phyloP scores from a whole-genome alignment of 92 coral and sea anemone genomes.

The Metridium senile region DNA sequence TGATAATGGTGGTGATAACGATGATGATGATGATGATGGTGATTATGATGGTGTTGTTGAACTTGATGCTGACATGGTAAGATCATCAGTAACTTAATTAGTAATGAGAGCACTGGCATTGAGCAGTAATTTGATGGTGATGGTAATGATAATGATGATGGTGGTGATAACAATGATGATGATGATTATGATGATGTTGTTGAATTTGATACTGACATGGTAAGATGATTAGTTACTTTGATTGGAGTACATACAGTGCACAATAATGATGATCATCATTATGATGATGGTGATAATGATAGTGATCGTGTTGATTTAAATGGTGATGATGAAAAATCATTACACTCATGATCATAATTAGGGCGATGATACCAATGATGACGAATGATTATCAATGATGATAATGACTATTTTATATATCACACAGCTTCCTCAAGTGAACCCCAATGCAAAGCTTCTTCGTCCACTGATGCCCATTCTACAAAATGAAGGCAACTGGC shows the following conservation, averaged over 20 bases:
- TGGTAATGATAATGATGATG: neutral
- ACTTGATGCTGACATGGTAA: constrained; percentile 70
- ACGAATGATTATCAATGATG: neutral
- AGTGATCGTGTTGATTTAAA: no score
- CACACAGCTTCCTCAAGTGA: constrained; percentile 78
- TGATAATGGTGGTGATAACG: neutral
- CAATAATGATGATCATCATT: no score
- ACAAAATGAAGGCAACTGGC: constrained; percentile 99
- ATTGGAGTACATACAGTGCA: no score
- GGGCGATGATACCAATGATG: no score
- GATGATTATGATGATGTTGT: neutral
- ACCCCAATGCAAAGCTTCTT: constrained; percentile 78
- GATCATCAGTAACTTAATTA: no score
- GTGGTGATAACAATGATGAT: neutral
- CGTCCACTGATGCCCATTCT: constrained; percentile 91
- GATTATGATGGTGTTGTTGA: neutral
- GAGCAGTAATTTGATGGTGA: neutral
- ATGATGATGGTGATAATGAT: no score
- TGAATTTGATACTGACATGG: neutral
- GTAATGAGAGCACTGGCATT: no score
- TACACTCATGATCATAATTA: no score
- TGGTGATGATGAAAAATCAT: no score
- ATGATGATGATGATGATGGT: neutral
- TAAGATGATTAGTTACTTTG: neutral
- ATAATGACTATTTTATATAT: neutral